Evolutionary conservation across 2,797 vertebrate genomes (phyloP).

Genomic region (Spea hammondii): DNA sequence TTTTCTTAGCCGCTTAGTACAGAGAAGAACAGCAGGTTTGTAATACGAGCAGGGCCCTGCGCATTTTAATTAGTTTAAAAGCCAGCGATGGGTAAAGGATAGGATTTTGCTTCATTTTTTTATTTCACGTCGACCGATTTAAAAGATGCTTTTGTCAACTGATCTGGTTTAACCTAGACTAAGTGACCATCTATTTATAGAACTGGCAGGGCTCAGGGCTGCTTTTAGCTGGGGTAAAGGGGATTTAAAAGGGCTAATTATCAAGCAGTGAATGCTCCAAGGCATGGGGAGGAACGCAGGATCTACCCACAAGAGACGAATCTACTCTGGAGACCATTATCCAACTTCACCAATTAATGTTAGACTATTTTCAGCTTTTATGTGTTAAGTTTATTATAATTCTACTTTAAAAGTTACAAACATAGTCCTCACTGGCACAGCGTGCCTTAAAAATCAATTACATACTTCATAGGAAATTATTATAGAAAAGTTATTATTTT

Average conservation of each 20-base stretch:
- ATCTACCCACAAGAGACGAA: conserved; percentile 57
- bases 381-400: conserved; percentile 43
- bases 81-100: conserved; percentile 62
- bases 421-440: background rate
- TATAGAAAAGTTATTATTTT: no score
- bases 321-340: conserved; percentile 55
- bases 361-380: conserved; percentile 56
- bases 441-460: background rate
- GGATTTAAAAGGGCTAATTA: conserved; percentile 73
- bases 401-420: background rate
- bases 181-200: conserved; percentile 67
- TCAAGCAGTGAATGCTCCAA: conserved; percentile 56
- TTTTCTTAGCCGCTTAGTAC: conserved; percentile 62
- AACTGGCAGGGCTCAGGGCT: conserved; percentile 69
- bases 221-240: conserved; percentile 61
- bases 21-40: conserved; percentile 63
- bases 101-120: conserved; percentile 68
- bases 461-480: no score
- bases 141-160: conserved; percentile 70
- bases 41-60: conserved; percentile 59
- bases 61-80: conserved; percentile 67
- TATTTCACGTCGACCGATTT: conserved; percentile 61
- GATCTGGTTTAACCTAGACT: conserved; percentile 65
- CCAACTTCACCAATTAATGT: conserved; percentile 60
- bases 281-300: conserved; percentile 53